phyloP scores from a whole-genome alignment of 1,140 invertebrate genomes.

The Brachionus plicatilis region DNA sequence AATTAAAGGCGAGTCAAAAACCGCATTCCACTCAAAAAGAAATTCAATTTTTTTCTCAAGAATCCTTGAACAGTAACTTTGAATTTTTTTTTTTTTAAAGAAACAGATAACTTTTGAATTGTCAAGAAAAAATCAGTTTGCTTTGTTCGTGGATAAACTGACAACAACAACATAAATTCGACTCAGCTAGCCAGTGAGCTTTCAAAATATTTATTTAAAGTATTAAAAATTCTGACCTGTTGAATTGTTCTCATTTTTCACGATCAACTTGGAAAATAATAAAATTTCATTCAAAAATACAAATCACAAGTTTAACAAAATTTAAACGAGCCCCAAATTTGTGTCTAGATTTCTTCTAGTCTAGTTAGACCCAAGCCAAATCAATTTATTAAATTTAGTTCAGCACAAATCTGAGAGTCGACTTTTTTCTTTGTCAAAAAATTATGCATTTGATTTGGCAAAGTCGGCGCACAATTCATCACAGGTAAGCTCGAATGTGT shows the following conservation, averaged over 20 bases:
- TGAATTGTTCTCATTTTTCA: constrained; percentile 1
- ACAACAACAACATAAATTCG: not conserved
- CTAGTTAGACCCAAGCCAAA: not conserved
- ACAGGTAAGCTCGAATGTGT: not conserved
- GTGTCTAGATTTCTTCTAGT: not conserved
- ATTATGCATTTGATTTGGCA: not conserved
- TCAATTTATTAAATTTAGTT: not conserved
- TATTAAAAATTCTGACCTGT: constrained; percentile 26
- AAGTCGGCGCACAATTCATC: not conserved
- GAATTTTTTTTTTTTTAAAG: not conserved
- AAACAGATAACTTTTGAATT: not conserved
- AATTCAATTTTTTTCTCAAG: not conserved
- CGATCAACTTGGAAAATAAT: not conserved
- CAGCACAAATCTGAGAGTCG: not conserved
- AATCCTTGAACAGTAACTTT: not conserved
- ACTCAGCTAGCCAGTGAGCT: not conserved
- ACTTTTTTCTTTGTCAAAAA: not conserved
- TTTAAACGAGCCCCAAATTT: not conserved
- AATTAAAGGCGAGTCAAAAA: not conserved
- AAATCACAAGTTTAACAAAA: not conserved
- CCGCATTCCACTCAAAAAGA: not conserved
- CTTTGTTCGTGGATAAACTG: not conserved
- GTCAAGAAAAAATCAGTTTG: not conserved
- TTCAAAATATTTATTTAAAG: constrained; percentile 23
- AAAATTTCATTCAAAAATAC: not conserved